Base-by-base conservation (phyloP, 2,888 invertebrate species). In the Ophioninae sp. region DNA sequence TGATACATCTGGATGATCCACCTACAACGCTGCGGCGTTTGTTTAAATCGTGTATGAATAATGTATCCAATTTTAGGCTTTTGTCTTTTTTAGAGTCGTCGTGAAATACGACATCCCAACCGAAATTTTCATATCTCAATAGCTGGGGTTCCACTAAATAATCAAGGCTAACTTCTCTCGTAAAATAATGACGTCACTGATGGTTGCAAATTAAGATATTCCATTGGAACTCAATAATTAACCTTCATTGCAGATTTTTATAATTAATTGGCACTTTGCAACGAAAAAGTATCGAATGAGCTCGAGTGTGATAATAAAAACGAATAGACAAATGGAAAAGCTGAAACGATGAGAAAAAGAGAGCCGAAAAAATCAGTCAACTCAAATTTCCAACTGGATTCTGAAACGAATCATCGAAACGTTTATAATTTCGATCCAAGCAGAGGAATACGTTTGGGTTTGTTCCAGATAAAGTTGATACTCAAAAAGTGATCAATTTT, bases 371-470 rank as follows among this genome's bases (percentile, higher is more conserved):
- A 37, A n/a, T 61, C 10, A 41, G 37, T n/a, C n/a, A n/a, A n/a
- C n/a, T n/a, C n/a, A 23, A 61, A 81, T 81, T 72, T 76, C 81
- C 71, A 76, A 23, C 58, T 76, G 44, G 69, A 68, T 75, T 69
- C 69, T 39, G 22, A 63, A 64, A 51, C 58, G 80, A 74, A 72
- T 76, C 58, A 17, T 30, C 64, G 13, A 71, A 81, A 79, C 6
- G 72, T 58, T 10, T 23, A 13, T 20, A 41, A 30, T 76, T 41
- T n/a, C 68, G 51, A 37, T 44, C 61, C 20, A 8, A 10, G 64
- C 6, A 37, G n/a, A 37, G 37, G 39, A 51, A 20, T 10, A 7
- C 23, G 37, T 6, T 2, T 69, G 17, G 58, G 37, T 71, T 79
- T 37, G 72, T 72, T 71, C 41, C 39, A 64, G n/a, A 23, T 23